Base-by-base conservation (phyloP, 2,888 invertebrate genomes). In the Phyllotreta striolata region DNA sequence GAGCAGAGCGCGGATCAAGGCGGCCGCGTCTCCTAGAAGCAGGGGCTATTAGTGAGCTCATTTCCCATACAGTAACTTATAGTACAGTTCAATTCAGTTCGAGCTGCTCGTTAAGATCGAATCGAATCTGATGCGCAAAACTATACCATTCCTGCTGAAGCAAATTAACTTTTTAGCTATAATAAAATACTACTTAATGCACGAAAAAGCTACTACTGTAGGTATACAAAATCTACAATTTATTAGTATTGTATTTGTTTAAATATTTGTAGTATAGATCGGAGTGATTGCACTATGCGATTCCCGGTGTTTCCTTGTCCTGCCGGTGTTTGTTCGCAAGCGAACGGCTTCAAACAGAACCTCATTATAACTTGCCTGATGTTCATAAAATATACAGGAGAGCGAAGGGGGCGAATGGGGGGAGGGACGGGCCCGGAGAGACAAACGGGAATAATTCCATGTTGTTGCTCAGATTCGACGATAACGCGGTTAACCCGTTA, bases 341-440 rank as follows among this genome's bases (percentile, higher is more conserved):
- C 78, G 75, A 78, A 77, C 77, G 72, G 78, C 80, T 78, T 80
- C 81, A 81, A 82, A 81, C 81, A 81, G 81, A 79, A 79, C 80
- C 79, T 80, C 80, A 81, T 82, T 82, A 82, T 81, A 81, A 80
- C 74, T 82, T 81, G 79, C 78, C 79, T 80, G 80, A 80, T 80
- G 80, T 80, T 80, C 81, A 81, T 82, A 79, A 82, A 82, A 81
- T 82, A 82, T 82, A 81, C 77, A 76, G 74, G 72, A 73, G 73
- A 24, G 24, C 24, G 71, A 69, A 70, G 63, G 37, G 56, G 60
- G 55, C 12, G 41, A 57, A 34, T 13, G 59, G 52, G 55, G 7
- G 6, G 40, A 35, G 51, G 55, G 37, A 35, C 67, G 65, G 73
- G 74, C 6, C 38, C 10, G 7, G 37, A 67, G 72, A 69, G 72